Base-by-base conservation (phyloP, 2,113 vertebrate species). In the Cavia porcellus region DNA sequence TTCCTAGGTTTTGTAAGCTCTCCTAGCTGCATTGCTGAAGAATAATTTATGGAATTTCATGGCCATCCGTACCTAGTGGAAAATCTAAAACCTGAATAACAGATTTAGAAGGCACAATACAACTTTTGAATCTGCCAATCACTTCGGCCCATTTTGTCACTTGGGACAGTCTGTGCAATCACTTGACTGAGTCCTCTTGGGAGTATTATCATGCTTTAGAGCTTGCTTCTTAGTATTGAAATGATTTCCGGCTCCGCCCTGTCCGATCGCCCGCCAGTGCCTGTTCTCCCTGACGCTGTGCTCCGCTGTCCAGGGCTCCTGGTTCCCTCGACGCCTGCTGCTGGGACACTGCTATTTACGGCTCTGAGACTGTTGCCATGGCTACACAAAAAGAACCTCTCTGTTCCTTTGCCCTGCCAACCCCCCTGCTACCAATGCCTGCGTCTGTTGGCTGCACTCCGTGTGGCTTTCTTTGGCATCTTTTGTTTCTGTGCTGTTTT, bases 341-440 rank as follows among this genome's bases (percentile, higher is more conserved):
- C 98, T 98, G 1, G 5, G 66, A 97, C 96, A 98, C 30, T 86
- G 84, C n/a, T n/a, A 25, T 5, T 52, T 70, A 38, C 64, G 5
- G 50, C 32, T 22, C 22, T 38, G 28, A 5, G 20, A 47, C 66
- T 77, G 97, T 97, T 98, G 74, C 74, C 42, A 96, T 97, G 97
- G 97, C 97, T 98, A 97, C 97, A 96, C 47, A 98, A 97, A 98
- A 98, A 98, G 98, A 98, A 97, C 97, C 70, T 12, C 96, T 98
- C 92, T 97, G 98, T 98, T 98, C 98, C 97, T 99, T 98, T 97
- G 98, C 98, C 98, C 98, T 97, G 97, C 98, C 98, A 98, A 98
- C 98, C 98, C 95, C 97, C 25, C 2, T 24, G 50, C 35, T 10
- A 20, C 45, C 66, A 12, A 5, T 15, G 64, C 45, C 9, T 86